These are phyloP conservation scores for Drosophila tsacasi DNA, from an alignment of 1,140 invertebrate species.

Conservation along the genomic window DNA sequence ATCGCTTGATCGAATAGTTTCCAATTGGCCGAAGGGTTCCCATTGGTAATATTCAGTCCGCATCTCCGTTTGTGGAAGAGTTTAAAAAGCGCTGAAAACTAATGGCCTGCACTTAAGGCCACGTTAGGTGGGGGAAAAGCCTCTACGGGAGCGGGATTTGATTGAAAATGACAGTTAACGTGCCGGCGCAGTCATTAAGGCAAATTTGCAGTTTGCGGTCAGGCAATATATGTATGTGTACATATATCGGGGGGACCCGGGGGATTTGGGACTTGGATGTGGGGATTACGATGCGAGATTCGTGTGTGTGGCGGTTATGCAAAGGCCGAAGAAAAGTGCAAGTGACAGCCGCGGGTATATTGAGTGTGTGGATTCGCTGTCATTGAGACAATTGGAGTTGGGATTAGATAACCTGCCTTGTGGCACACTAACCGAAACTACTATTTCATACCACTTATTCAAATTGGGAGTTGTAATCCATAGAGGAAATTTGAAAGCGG, in stretches of 20 bases:
- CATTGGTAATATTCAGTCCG: constrained; percentile 34
- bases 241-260: not conserved
- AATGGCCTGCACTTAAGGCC: constrained; percentile 59
- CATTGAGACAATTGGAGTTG: constrained; percentile 35
- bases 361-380: constrained; percentile 30
- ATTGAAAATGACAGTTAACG: constrained; percentile 76
- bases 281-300: constrained; percentile 42
- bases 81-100: constrained; percentile 71
- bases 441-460: not conserved
- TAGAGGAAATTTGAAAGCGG: not conserved
- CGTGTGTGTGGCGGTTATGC: constrained; percentile 41
- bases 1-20: constrained; percentile 24
- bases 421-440: constrained; percentile 40
- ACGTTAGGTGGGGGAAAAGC: constrained; percentile 23
- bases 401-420: constrained; percentile 40
- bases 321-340: constrained; percentile 51
- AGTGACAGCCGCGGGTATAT: constrained; percentile 22
- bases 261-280: constrained; percentile 6
- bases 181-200: constrained; percentile 64
- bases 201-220: constrained; percentile 73
- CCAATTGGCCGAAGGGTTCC: constrained; percentile 14
- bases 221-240: constrained; percentile 23
- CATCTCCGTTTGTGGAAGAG: constrained; percentile 61
- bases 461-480: not conserved
- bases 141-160: constrained; percentile 29